Evolutionary conservation across 1,140 invertebrate species (phyloP), one percentile per base, ranked within the genome.

Genomic region (Metopolophium dirhodum): DNA sequence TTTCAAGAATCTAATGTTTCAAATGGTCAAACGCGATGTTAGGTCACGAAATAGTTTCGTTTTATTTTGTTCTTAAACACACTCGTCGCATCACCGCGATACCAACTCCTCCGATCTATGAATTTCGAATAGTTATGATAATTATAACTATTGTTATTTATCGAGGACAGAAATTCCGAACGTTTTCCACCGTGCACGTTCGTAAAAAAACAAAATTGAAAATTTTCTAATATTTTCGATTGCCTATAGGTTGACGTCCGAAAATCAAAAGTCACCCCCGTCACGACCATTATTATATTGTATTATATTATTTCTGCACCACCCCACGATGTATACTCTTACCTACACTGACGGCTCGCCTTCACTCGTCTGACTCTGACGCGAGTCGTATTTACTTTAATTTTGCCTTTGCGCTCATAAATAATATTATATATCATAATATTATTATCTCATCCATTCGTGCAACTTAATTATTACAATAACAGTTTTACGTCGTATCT

Each of bases 391-490:
- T 77, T 77, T 54, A 22, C 20, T 54, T 54, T 54, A 20, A 6
- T n/a, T 77, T n/a, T 77, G 61, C 4, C 61, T n/a, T n/a, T 14
- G 11, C 30, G 2, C 30, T 7, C 14, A 68, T 68, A 68, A 68
- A 30, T 68, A 68, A 30, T 68, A 68, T 77, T 77, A 77, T 77
- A 4, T n/a, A 0, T 77, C 14, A 77, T n/a, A 77, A 77, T 77
- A 77, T n/a, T 68, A 68, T 68, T 77, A n/a, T n/a, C 14, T 77
- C 23, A 35, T 77, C 6, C 30, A 18, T n/a, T 77, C 30, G 6
- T 20, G 61, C 30, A n/a, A 77, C n/a, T 77, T 77, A 77, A 77
- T 77, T n/a, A 77, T 77, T 77, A 77, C 61, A n/a, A 77, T 77
- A n/a, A 77, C 14, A n/a, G 1, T 35, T n/a, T n/a, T n/a, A 77